Conservation (phyloP, 2,888 invertebrate species). For the Ethmia dodecea region DNA sequence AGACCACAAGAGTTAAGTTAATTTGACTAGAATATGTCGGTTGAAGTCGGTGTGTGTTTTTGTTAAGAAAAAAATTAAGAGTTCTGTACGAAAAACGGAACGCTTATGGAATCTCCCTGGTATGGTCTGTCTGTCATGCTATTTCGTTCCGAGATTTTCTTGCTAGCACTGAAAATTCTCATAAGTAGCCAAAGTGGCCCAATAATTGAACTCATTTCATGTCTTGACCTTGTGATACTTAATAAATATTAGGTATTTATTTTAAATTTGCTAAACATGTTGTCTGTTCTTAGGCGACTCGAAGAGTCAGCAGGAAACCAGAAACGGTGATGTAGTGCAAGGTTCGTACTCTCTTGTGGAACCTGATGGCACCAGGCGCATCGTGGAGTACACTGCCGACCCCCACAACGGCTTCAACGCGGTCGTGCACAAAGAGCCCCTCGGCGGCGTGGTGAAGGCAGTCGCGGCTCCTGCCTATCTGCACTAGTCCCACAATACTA, state of each 20-base stretch:
- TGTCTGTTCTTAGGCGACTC: constrained; percentile 52
- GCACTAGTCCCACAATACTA: constrained; percentile 31
- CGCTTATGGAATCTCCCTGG: no score
- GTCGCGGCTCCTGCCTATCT: constrained; percentile 47
- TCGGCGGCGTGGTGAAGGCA: constrained; percentile 63
- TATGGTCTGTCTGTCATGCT: no score
- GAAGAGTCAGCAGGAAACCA: constrained; percentile 69
- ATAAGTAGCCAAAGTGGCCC: no score
- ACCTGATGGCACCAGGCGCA: constrained; percentile 79
- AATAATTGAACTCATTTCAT: no score
- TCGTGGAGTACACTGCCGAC: constrained; percentile 81
- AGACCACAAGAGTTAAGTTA: no score
- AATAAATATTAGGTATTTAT: background rate
- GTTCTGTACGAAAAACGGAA: no score
- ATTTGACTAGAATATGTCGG: no score
- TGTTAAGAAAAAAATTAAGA: no score
- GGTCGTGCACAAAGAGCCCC: constrained; percentile 80
- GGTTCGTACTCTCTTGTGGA: constrained; percentile 80
- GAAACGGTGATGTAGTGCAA: constrained; percentile 81
- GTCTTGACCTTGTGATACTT: no score
- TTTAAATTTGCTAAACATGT: background rate
- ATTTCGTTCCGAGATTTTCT: no score
- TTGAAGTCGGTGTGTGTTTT: no score
- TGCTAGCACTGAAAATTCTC: no score
- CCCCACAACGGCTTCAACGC: constrained; percentile 83